phyloP scores from a whole-genome alignment of 2,113 vertebrate genomes.

The Arizona elegans region DNA sequence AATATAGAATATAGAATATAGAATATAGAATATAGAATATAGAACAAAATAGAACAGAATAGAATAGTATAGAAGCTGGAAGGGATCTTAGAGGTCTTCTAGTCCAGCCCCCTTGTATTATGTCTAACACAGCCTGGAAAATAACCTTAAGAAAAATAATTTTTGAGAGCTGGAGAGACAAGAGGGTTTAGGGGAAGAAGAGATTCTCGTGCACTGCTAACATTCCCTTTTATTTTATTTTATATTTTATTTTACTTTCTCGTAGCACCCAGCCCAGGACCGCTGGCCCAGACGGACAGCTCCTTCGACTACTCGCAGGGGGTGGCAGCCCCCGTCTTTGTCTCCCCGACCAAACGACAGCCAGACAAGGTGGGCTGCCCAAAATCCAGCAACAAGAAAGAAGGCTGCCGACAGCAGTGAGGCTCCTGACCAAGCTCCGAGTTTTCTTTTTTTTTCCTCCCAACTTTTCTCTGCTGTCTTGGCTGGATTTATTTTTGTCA shows the following conservation, averaged over 20 bases:
- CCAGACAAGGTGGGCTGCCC: constrained; percentile 62
- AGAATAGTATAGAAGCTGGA: no score
- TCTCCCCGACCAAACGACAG: constrained; percentile 75
- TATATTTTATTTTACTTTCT: no score
- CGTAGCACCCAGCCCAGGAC: constrained; percentile 31
- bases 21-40: no score
- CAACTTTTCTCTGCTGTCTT: background rate
- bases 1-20: no score
- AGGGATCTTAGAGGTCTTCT: background rate
- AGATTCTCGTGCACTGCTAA: background rate
- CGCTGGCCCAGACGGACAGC: constrained; percentile 40
- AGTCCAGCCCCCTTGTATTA: background rate
- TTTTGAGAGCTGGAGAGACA: background rate
- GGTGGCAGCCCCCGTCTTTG: constrained; percentile 60
- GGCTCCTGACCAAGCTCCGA: background rate
- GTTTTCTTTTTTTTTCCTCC: background rate
- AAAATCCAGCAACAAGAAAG: constrained; percentile 78
- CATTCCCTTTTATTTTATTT: background rate
- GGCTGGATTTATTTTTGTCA: background rate
- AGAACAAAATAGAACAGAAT: no score
- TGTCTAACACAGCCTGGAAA: background rate
- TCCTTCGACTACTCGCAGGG: constrained; percentile 61
- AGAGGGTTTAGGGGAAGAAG: background rate
- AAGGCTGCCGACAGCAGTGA: constrained; percentile 59
- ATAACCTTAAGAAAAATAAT: background rate